Percentiles rank a stretch among this genome's conserved stretches.
Evolutionary conservation across 2,797 vertebrate species (phyloP).

Genomic region (Coracias cyanogaster): DNA sequence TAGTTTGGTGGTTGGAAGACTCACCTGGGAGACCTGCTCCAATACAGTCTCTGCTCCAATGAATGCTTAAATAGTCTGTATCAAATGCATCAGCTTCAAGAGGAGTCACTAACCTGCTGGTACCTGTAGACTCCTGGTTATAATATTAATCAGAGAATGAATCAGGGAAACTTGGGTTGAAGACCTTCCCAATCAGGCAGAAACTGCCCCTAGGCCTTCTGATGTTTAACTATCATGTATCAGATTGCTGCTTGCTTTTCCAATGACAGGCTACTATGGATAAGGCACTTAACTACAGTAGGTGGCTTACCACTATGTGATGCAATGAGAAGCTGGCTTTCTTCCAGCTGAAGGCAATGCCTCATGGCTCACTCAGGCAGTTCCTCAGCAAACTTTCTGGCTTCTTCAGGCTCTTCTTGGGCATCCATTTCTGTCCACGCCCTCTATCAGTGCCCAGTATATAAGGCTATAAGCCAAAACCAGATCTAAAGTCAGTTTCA

Average conservation of each 20-base stretch:
- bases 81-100: not conserved
- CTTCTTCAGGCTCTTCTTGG: not conserved
- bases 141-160: not conserved
- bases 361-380: not conserved
- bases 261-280: not conserved
- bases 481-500: not conserved
- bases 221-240: not conserved
- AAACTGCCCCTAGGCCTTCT: not conserved
- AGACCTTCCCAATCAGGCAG: not conserved
- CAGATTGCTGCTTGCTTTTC: not conserved
- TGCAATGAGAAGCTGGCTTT: not conserved
- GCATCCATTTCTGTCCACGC: not conserved
- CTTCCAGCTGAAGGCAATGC: not conserved
- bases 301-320: not conserved
- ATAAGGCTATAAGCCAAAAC: not conserved
- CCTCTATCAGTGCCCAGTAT: not conserved
- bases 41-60: not conserved
- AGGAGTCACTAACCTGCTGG: not conserved
- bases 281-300: not conserved
- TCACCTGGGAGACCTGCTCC: slow-evolving; percentile 42
- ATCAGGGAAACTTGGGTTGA: not conserved
- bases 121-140: not conserved
- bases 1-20: not conserved
- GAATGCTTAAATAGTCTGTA: not conserved
- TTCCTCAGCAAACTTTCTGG: not conserved